Conservation (phyloP, 2,113 vertebrate species). For the Megaceryle maxima region DNA sequence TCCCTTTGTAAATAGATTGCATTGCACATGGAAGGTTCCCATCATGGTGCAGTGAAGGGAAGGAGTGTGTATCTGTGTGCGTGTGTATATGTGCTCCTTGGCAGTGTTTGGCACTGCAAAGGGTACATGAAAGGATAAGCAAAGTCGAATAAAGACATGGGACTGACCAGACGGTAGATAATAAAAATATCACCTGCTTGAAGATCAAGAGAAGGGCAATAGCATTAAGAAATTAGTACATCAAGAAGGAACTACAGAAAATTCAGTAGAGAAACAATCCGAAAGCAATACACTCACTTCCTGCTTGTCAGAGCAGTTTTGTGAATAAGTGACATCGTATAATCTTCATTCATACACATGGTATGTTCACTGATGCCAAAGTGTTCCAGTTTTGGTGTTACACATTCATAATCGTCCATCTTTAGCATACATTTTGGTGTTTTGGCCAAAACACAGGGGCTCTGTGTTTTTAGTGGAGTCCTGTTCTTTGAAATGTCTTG, state of each 20-base stretch:
- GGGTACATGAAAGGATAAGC: accelerated
- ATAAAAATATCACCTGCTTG: not conserved
- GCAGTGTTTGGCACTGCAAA: not conserved
- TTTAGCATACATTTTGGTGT: conserved; percentile 83
- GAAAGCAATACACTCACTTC: conserved; percentile 56
- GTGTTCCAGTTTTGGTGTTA: conserved; percentile 82
- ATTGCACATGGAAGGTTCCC: not conserved
- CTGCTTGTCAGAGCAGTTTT: conserved; percentile 65
- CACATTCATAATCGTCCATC: conserved; percentile 80
- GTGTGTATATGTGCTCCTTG: not conserved
- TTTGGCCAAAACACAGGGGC: conserved; percentile 44
- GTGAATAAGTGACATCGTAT: conserved; percentile 82
- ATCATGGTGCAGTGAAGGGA: not conserved
- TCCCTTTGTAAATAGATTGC: not conserved
- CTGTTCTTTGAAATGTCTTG: not conserved
- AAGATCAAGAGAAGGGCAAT: not conserved
- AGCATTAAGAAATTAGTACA: not conserved
- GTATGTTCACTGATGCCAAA: conserved; percentile 87
- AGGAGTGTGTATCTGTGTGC: not conserved
- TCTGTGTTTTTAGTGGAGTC: not conserved
- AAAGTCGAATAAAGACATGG: not conserved
- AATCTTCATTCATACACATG: conserved; percentile 87
- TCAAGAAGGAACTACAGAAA: not conserved
- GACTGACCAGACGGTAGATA: not conserved
- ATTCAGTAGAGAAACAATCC: not conserved